These are phyloP conservation scores for Etheostoma nigrum DNA, from an alignment of 2,797 vertebrate species.

Conservation along the genomic window DNA sequence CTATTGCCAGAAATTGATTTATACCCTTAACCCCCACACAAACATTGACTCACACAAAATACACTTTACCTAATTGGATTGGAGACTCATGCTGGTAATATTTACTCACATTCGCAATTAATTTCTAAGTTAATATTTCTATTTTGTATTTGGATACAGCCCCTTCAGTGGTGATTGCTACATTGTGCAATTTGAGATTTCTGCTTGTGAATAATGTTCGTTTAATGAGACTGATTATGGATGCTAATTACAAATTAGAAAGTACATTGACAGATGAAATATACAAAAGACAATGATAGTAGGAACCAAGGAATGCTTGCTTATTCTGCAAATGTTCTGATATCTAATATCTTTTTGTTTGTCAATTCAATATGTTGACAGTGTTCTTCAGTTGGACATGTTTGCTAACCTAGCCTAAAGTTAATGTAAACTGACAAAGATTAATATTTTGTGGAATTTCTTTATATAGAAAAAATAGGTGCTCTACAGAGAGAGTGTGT, in stretches of 20 bases:
- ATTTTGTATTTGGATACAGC: not conserved
- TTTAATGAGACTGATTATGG: not conserved
- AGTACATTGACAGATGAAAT: not conserved
- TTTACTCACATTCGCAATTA: slow-evolving; percentile 16
- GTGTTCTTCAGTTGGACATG: slow-evolving; percentile 8
- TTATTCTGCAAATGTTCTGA: not conserved
- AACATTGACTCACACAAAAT: slow-evolving; percentile 7
- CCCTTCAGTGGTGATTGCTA: not conserved
- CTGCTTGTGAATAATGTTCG: not conserved
- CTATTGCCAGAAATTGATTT: slow-evolving; percentile 45
- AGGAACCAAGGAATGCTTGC: not conserved
- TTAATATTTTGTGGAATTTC: slow-evolving; percentile 9
- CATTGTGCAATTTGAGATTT: not conserved
- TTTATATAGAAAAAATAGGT: slow-evolving; percentile 9
- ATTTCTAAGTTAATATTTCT: not conserved
- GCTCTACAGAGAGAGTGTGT: slow-evolving; percentile 5
- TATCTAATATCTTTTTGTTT: not conserved
- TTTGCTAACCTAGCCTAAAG: not conserved
- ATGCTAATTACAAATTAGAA: not conserved
- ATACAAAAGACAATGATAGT: not conserved
- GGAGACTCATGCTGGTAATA: slow-evolving; percentile 13
- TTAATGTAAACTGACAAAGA: not conserved
- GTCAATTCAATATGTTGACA: not conserved
- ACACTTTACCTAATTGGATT: slow-evolving; percentile 50
- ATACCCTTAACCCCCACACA: slow-evolving; percentile 13